phyloP scores from a whole-genome alignment of 2,888 invertebrate species.

The Tineola bisselliella region DNA sequence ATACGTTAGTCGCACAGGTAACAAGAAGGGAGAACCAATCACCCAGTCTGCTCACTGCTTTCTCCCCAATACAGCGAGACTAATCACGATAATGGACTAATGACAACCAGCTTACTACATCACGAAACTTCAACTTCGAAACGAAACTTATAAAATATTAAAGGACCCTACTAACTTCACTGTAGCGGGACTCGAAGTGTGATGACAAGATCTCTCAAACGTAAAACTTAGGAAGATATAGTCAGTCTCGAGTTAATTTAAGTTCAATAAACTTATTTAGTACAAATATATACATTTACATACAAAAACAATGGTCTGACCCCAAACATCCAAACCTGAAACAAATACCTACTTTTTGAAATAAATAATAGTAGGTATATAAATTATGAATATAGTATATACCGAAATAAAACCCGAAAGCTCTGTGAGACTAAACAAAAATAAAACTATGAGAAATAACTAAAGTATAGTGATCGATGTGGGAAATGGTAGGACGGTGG shows the following conservation, averaged over 20 bases:
- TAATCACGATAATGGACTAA: conserved; percentile 59
- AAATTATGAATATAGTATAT: too few species aligned
- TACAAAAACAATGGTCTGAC: too few species aligned
- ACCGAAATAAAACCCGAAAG: too few species aligned
- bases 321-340: too few species aligned
- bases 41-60: neutral
- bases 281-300: too few species aligned
- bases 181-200: neutral
- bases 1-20: conserved; percentile 29
- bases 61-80: conserved; percentile 19
- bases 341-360: too few species aligned
- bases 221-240: neutral
- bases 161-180: neutral
- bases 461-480: too few species aligned
- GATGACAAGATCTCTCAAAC: neutral
- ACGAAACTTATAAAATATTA: conserved; percentile 1
- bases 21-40: conserved; percentile 1
- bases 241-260: neutral
- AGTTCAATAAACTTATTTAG: too few species aligned
- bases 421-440: too few species aligned
- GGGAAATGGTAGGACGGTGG: too few species aligned
- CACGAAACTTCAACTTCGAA: conserved; percentile 27
- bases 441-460: too few species aligned
- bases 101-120: conserved; percentile 43
- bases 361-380: too few species aligned